Base-by-base conservation (phyloP, 2,888 invertebrate genomes). In the Nymphalis polychloros region DNA sequence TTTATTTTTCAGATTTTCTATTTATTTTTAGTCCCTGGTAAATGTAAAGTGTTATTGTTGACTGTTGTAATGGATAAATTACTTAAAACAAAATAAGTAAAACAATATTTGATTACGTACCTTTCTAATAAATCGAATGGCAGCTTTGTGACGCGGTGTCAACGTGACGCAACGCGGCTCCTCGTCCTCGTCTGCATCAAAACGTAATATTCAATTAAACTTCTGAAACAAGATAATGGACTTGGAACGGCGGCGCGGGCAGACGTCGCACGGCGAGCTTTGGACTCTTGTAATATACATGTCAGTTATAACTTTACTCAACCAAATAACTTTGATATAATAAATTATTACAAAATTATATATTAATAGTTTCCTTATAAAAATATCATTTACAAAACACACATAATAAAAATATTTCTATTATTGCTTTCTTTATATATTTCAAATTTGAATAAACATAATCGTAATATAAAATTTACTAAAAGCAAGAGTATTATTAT, bases 81-180 rank as follows among this genome's bases (percentile, higher is more conserved):
- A n/a, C n/a, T n/a, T 48, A n/a, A n/a, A 48, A n/a, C 6, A n/a
- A 48, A 48, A n/a, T 17, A n/a, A n/a, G 2, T 48, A 16, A 17
- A n/a, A n/a, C 0, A 48, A 17, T 17, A 48, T n/a, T 57, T 59
- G 20, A 41, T 67, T 72, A 88, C 94, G 90, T 94, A 97, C 97
- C 96, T 98, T 97, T 91, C 98, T 94, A 86, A 98, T 96, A 77
- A 97, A 97, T 84, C 98, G 93, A 85, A 98, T 98, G 77, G 97
- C 98, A 76, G 96, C 95, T 93, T 97, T 98, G 88, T 98, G 97
- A 82, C 90, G 95, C 81, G 96, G 95, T 70, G 98, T 98, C 80
- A 98, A 93, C 80, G 97, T 96, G 80, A 96, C 94, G 85, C 95
- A 96, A 81, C 96, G 95, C 73, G 96, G 96, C 89, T 96, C 96